Evolutionary conservation across 2,113 vertebrate genomes (phyloP).

Genomic region (Calypte anna): DNA sequence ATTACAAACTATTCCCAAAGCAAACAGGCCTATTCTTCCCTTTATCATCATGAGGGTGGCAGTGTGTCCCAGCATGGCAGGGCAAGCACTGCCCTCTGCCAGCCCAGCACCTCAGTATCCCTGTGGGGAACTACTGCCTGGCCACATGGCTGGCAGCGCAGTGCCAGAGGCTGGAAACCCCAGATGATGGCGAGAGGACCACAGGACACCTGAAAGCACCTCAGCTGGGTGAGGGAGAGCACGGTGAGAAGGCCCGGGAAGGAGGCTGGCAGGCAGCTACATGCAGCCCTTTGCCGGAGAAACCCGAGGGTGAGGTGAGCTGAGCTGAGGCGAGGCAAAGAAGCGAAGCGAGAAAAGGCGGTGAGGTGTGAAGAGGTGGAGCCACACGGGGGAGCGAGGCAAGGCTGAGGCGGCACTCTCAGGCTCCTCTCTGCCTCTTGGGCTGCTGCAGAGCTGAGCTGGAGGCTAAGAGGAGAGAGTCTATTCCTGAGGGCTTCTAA

Average conservation of each 20-base stretch:
- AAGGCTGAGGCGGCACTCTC: not conserved
- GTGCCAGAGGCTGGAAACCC: not conserved
- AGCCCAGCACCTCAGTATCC: accelerated
- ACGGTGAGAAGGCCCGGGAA: not conserved
- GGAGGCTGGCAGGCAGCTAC: not conserved
- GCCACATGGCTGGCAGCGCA: accelerated
- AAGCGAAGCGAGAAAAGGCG: not conserved
- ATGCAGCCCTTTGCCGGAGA: not conserved
- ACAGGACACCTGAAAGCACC: not conserved
- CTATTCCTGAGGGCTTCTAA: not conserved
- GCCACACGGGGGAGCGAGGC: accelerated
- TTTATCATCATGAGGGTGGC: not conserved
- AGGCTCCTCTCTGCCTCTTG: not conserved
- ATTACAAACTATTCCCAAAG: not conserved
- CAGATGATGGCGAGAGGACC: accelerated
- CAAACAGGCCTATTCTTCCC: not conserved
- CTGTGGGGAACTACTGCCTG: not conserved
- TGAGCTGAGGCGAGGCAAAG: accelerated
- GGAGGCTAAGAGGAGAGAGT: too few species aligned
- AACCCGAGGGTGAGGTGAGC: accelerated
- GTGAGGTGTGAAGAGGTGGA: not conserved
- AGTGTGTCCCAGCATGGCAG: accelerated
- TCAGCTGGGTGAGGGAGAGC: accelerated
- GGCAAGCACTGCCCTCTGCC: not conserved
- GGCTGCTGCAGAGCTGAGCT: not conserved